Conservation (phyloP, 2,797 vertebrate genomes). For the Gallinago solitaria region DNA sequence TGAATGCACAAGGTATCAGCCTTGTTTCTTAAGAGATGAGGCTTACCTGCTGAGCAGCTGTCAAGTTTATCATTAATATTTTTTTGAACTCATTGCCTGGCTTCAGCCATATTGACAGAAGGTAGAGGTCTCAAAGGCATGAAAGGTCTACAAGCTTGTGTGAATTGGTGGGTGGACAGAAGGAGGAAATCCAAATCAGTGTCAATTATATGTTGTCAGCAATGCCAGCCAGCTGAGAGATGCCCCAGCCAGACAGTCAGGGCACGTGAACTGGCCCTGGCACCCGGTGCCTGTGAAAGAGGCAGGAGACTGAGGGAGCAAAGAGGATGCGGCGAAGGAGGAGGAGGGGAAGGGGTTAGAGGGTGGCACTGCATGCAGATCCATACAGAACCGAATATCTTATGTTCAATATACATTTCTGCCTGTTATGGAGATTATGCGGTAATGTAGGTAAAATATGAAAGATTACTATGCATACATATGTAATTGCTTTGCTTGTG, state of each 20-base stretch:
- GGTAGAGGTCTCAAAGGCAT: neutral
- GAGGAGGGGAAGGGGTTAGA: neutral
- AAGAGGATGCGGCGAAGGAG: neutral
- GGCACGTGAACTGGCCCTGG: no score
- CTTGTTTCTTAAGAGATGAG: neutral
- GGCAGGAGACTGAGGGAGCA: neutral
- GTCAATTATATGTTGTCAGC: neutral
- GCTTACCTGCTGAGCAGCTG: neutral
- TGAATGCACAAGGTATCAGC: neutral
- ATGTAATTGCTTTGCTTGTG: neutral
- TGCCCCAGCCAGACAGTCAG: no score
- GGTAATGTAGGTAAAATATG: neutral
- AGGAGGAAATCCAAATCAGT: neutral
- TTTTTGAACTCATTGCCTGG: neutral
- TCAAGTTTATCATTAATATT: neutral
- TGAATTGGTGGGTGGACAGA: neutral
- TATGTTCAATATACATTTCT: neutral
- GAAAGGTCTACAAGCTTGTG: neutral
- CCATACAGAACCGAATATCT: neutral
- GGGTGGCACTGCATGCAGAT: neutral
- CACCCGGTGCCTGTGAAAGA: neutral
- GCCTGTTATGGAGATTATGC: neutral
- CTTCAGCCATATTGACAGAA: neutral
- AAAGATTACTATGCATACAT: neutral
- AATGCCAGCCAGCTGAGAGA: neutral